These are phyloP conservation scores for Drosophila cardini DNA, from an alignment of 1,140 invertebrate species.

Conservation along the genomic window DNA sequence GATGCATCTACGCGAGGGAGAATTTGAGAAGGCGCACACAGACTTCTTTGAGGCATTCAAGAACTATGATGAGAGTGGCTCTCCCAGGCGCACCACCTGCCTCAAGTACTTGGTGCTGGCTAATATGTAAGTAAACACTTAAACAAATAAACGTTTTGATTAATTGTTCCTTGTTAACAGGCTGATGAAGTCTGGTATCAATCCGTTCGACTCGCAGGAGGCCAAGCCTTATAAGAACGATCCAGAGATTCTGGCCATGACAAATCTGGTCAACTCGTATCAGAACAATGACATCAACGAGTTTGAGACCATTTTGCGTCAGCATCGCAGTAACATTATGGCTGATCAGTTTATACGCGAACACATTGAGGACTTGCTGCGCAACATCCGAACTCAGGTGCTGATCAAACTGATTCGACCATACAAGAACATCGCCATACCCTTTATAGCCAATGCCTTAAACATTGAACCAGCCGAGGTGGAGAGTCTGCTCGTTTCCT, in stretches of 20 bases:
- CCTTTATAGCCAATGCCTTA: constrained; percentile 98
- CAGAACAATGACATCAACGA: constrained; percentile 99
- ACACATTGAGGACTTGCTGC: constrained; percentile 98
- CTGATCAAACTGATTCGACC: constrained; percentile 99
- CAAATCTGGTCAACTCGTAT: constrained; percentile 98
- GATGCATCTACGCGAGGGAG: constrained; percentile 99
- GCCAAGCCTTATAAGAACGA: constrained; percentile 99
- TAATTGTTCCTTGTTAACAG: constrained; percentile 84
- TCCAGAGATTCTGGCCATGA: constrained; percentile 99
- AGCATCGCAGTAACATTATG: constrained; percentile 99
- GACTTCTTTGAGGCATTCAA: constrained; percentile 99
- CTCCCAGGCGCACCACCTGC: constrained; percentile 97
- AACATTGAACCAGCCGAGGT: constrained; percentile 99
- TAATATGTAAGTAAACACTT: constrained; percentile 91
- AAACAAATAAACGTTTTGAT: not conserved
- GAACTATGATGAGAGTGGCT: constrained; percentile 99
- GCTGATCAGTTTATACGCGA: constrained; percentile 99
- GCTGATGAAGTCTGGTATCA: constrained; percentile 99
- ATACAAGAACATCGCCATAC: constrained; percentile 99
- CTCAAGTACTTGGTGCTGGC: constrained; percentile 99
- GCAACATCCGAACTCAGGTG: constrained; percentile 99
- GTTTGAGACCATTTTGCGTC: constrained; percentile 98
- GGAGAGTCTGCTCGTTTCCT: constrained; percentile 98
- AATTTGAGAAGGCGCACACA: constrained; percentile 99
- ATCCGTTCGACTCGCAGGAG: constrained; percentile 99